These are phyloP conservation scores for Chrysopilus asiliformis DNA, from an alignment of 2,888 invertebrate genomes.

Conservation along the genomic window DNA sequence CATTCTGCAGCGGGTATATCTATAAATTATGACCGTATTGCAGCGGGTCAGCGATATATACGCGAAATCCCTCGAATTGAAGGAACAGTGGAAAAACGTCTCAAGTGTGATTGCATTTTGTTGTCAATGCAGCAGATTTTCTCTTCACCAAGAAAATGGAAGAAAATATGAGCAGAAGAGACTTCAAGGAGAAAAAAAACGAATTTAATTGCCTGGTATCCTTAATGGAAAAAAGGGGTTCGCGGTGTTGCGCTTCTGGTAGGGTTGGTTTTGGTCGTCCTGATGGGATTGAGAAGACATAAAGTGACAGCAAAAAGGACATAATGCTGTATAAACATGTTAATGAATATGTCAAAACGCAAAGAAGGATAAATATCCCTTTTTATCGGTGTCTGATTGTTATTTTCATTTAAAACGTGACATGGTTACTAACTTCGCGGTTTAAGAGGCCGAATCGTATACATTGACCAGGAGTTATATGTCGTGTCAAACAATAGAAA, in stretches of 20 bases:
- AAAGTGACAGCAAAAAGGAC: conserved; percentile 21
- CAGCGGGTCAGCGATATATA: too few species aligned
- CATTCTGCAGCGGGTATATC: too few species aligned
- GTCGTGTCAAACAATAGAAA: too few species aligned
- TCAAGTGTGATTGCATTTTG: too few species aligned
- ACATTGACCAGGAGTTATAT: too few species aligned
- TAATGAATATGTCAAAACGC: conserved; percentile 23
- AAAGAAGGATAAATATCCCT: conserved; percentile 21
- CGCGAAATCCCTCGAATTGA: too few species aligned
- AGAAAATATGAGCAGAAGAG: not conserved
- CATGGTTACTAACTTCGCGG: conserved; percentile 16
- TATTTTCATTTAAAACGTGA: conserved; percentile 13
- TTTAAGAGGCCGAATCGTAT: conserved; percentile 8
- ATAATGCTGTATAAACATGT: conserved; percentile 20
- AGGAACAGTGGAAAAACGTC: too few species aligned
- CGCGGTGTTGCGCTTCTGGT: not conserved
- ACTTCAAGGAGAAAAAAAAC: not conserved
- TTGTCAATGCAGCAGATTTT: too few species aligned
- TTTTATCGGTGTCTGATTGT: conserved; percentile 20
- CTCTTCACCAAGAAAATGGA: not conserved
- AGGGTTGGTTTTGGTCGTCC: not conserved
- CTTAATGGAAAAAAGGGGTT: not conserved
- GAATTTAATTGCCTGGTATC: not conserved
- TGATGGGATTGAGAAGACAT: conserved; percentile 7
- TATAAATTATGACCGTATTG: too few species aligned